Evolutionary conservation across 2,797 vertebrate genomes (phyloP).

Genomic region (Myripristis murdjan): DNA sequence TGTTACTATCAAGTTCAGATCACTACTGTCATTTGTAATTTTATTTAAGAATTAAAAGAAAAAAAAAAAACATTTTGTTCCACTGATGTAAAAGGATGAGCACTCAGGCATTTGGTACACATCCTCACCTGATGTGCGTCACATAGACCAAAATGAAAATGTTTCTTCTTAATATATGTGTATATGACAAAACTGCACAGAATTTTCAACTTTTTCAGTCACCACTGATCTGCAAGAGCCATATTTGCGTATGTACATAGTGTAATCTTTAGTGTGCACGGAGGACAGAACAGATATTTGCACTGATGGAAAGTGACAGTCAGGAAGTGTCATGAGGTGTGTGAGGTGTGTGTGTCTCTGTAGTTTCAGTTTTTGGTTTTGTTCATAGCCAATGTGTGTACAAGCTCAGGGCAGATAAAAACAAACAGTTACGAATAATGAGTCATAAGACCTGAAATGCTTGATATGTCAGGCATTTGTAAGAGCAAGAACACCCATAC

Average conservation of each 20-base stretch:
- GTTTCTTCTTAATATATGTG: too few relatives aligned
- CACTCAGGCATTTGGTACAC: too few relatives aligned
- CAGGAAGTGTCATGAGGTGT: not conserved
- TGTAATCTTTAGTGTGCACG: not conserved
- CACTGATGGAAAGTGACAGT: too few relatives aligned
- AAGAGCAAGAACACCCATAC: not conserved
- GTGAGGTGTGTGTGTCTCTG: not conserved
- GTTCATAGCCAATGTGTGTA: not conserved
- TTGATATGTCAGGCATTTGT: slow-evolving; percentile 55
- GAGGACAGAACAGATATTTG: too few relatives aligned
- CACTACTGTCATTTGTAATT: too few relatives aligned
- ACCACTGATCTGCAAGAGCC: not conserved
- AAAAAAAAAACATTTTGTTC: too few relatives aligned
- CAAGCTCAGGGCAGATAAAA: not conserved
- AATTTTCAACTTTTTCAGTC: not conserved
- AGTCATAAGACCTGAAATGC: slow-evolving; percentile 5
- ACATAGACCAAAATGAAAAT: too few relatives aligned
- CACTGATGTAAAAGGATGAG: too few relatives aligned
- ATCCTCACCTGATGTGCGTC: too few relatives aligned
- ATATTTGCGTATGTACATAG: not conserved
- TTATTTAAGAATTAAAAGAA: too few relatives aligned
- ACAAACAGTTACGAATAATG: slow-evolving; percentile 6
- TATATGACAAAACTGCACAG: too few relatives aligned
- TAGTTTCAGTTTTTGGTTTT: not conserved
- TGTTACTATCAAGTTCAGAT: too few relatives aligned